These are phyloP conservation scores for Phortica variegata DNA, from an alignment of 1,140 invertebrate genomes.

Conservation along the genomic window DNA sequence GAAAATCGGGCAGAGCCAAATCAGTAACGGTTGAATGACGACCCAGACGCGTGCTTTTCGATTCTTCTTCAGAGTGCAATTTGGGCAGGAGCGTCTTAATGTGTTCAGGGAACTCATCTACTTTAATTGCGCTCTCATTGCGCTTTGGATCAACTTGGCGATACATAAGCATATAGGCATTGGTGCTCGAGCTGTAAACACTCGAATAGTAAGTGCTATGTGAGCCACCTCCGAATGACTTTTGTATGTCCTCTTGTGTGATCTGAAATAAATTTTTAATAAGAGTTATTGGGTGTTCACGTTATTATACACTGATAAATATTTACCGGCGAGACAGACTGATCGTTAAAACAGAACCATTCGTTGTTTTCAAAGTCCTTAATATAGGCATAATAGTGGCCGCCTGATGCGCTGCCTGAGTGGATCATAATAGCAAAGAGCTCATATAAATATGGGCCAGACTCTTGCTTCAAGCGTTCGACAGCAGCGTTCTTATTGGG, in stretches of 20 bases:
- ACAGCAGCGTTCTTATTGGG: slow-evolving; percentile 27
- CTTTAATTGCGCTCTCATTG: slow-evolving; percentile 69
- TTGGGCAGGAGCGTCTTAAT: slow-evolving; percentile 69
- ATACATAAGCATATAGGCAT: slow-evolving; percentile 94
- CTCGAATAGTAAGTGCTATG: slow-evolving; percentile 72
- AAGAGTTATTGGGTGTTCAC: background rate
- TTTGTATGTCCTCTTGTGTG: slow-evolving; percentile 78
- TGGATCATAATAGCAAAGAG: slow-evolving; percentile 93
- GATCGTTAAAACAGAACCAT: slow-evolving; percentile 86
- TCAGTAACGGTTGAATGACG: slow-evolving; percentile 37
- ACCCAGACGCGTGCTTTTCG: slow-evolving; percentile 61
- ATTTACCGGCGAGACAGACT: slow-evolving; percentile 67
- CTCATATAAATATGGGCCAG: slow-evolving; percentile 81
- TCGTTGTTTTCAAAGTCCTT: slow-evolving; percentile 77
- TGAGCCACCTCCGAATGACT: slow-evolving; percentile 79
- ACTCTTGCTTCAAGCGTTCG: slow-evolving; percentile 42
- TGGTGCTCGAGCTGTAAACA: slow-evolving; percentile 79
- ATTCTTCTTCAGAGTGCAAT: slow-evolving; percentile 70
- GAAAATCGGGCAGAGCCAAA: slow-evolving; percentile 60
- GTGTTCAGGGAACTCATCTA: slow-evolving; percentile 74
- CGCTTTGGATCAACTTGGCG: slow-evolving; percentile 73
- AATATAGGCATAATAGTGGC: slow-evolving; percentile 93
- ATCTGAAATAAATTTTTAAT: slow-evolving; percentile 60
- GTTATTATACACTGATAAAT: background rate
- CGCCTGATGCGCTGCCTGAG: slow-evolving; percentile 86